Percentiles rank a stretch among this genome's conserved stretches.
phyloP scores from a whole-genome alignment of 2,888 invertebrate genomes.

The Bugula neritina region DNA sequence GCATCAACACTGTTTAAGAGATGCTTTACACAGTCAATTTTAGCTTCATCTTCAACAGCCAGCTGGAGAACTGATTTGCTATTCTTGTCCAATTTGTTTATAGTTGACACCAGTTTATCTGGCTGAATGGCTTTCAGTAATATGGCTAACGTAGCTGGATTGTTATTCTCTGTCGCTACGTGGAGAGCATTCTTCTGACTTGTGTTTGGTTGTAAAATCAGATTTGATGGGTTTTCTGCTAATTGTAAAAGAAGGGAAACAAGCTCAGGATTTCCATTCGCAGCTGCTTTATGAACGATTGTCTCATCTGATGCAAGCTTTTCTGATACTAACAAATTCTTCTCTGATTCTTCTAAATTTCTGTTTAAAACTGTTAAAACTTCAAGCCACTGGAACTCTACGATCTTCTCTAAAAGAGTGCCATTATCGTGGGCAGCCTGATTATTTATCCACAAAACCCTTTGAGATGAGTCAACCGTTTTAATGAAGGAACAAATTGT shows the following conservation, averaged over 20 bases:
- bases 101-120: background rate
- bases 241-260: background rate
- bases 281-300: background rate
- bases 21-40: background rate
- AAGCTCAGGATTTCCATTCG: background rate
- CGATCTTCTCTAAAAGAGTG: background rate
- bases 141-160: background rate
- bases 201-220: background rate
- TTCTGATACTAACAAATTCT: background rate
- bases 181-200: background rate
- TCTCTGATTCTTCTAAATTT: background rate
- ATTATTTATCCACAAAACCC: background rate
- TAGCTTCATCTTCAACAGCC: background rate
- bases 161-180: background rate
- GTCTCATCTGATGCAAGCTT: background rate
- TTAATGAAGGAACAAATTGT: background rate
- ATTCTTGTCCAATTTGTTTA: background rate
- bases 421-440: background rate
- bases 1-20: background rate
- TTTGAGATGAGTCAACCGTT: background rate
- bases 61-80: background rate
- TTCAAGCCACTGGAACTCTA: background rate
- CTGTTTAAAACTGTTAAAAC: background rate
- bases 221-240: background rate
- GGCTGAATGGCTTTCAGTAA: background rate